Evolutionary conservation across 2,888 invertebrate species (phyloP).

Genomic region (Eupithecia vulgata): DNA sequence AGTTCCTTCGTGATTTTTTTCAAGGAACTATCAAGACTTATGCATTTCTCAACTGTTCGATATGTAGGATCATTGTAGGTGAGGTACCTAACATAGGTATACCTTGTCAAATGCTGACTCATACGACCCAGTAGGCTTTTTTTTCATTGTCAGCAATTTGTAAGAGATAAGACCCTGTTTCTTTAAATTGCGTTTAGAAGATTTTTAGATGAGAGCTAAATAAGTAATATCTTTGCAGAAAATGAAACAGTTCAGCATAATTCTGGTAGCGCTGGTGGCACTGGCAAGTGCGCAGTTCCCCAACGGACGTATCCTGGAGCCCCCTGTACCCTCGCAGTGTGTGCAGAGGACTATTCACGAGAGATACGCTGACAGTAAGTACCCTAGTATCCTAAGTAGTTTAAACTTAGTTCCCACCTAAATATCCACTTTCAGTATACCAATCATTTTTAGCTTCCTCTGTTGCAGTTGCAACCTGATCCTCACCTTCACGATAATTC

Average conservation of each 20-base stretch:
- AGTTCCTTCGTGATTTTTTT: not conserved
- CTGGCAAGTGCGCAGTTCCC: slow-evolving; percentile 87
- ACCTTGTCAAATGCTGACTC: not conserved
- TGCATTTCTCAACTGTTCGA: not conserved
- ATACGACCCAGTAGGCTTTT: not conserved
- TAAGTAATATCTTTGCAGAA: slow-evolving; percentile 55
- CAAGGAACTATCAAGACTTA: not conserved
- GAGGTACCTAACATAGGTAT: not conserved
- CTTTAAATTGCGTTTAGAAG: not conserved
- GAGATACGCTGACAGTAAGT: slow-evolving; percentile 89
- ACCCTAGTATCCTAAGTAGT: not conserved
- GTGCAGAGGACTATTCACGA: slow-evolving; percentile 89
- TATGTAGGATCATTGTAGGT: not conserved
- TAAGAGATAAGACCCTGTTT: not conserved
- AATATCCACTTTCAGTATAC: not conserved
- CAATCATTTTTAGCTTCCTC: not conserved
- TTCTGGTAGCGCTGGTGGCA: slow-evolving; percentile 58
- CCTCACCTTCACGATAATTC: not conserved
- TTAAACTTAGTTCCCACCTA: not conserved
- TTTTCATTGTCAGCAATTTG: not conserved
- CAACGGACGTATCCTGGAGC: slow-evolving; percentile 90
- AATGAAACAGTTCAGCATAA: slow-evolving; percentile 64
- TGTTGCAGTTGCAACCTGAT: too few species aligned
- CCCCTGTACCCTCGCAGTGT: slow-evolving; percentile 90
- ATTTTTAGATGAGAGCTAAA: not conserved